Evolutionary conservation across 2,113 vertebrate genomes (phyloP).

Genomic region (Etia nguti): DNA sequence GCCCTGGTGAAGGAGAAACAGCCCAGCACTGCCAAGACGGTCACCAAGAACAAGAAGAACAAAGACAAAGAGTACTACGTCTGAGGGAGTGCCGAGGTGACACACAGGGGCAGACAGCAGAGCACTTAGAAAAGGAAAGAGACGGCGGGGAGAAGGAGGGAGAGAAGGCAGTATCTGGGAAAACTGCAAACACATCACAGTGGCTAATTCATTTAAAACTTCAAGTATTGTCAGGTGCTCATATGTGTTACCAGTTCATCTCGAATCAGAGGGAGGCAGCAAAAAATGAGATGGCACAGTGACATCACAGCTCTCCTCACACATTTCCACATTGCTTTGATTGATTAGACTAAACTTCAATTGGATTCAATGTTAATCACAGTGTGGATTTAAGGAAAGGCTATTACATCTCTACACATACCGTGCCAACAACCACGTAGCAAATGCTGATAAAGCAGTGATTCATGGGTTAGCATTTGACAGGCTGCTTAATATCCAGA

Average conservation of each 20-base stretch:
- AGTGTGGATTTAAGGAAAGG: neutral
- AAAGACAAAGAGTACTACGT: constrained; percentile 97
- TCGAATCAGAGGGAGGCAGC: neutral
- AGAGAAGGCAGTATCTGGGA: neutral
- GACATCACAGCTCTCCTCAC: neutral
- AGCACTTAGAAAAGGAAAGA: constrained; percentile 50
- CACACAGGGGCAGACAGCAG: constrained; percentile 33
- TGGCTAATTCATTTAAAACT: neutral
- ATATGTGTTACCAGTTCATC: neutral
- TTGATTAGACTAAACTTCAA: neutral
- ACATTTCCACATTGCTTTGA: neutral
- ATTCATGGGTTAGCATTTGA: neutral
- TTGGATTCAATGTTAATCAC: neutral
- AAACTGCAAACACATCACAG: neutral
- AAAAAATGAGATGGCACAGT: neutral
- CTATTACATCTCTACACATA: neutral
- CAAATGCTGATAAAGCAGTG: constrained; percentile 10
- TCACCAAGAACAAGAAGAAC: constrained; percentile 91
- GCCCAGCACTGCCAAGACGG: constrained; percentile 79
- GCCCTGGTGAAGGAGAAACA: constrained; percentile 87
- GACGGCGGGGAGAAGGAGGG: constrained; percentile 19
- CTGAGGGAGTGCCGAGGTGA: constrained; percentile 66
- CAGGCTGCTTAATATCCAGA: constrained; percentile 15
- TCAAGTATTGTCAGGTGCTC: constrained; percentile 43
- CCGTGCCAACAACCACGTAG: constrained; percentile 52